These are phyloP conservation scores for Pemphredon lugubris DNA, from an alignment of 2,888 invertebrate genomes.

Conservation along the genomic window DNA sequence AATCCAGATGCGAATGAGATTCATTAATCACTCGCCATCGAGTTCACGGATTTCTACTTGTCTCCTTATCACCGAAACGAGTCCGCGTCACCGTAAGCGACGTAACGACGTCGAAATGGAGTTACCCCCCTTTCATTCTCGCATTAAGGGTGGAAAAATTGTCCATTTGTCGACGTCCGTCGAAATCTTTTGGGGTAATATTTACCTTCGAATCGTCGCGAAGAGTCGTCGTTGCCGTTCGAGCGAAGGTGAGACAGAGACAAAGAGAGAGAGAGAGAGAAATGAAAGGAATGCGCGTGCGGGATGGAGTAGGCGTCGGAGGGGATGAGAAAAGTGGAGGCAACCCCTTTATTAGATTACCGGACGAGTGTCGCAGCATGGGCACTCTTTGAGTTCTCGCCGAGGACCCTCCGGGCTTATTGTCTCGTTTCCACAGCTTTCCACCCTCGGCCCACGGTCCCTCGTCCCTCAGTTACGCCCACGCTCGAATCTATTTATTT, in stretches of 20 bases:
- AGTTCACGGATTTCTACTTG: no score
- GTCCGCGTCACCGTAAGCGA: no score
- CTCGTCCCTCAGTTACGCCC: conserved; percentile 41
- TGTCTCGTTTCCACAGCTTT: conserved; percentile 68
- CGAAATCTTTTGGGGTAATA: conserved; percentile 73
- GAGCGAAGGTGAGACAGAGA: no score
- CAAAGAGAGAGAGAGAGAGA: conserved; percentile 26
- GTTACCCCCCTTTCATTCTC: no score
- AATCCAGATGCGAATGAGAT: no score
- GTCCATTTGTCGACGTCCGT: conserved; percentile 51
- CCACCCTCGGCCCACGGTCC: conserved; percentile 48
- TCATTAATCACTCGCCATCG: no score
- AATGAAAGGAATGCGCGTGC: conserved; percentile 44
- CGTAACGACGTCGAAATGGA: no score
- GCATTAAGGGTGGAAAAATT: conserved; percentile 46
- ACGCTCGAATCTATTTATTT: conserved; percentile 77
- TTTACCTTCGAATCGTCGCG: conserved; percentile 71
- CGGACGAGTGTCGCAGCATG: conserved; percentile 73
- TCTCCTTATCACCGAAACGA: no score
- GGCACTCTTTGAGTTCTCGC: conserved; percentile 70
- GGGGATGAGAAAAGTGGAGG: conserved; percentile 62
- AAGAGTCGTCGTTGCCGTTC: conserved; percentile 17
- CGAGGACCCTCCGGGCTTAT: conserved; percentile 74
- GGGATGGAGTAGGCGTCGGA: conserved; percentile 36
- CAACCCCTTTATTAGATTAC: conserved; percentile 81